Evolutionary conservation across 2,888 invertebrate species (phyloP).

Genomic region (Abscondita cerata): DNA sequence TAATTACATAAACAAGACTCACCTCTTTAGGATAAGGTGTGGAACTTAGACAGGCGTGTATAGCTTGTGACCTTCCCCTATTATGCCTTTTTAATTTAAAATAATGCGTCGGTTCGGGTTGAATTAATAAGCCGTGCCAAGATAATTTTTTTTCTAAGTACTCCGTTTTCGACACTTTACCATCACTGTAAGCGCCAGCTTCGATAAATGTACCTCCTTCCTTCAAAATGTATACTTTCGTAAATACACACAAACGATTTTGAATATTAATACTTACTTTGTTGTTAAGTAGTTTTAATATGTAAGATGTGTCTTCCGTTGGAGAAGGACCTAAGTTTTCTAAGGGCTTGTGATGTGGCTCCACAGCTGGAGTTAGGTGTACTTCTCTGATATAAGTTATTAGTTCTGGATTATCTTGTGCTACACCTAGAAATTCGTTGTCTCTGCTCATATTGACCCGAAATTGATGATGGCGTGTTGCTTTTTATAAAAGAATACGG

Average conservation of each 20-base stretch:
- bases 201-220: constrained; percentile 77
- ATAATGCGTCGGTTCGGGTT: constrained; percentile 81
- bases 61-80: constrained; percentile 66
- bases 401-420: constrained; percentile 77
- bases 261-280: constrained; percentile 53
- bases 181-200: constrained; percentile 67
- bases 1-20: constrained; percentile 33
- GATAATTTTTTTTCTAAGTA: constrained; percentile 74
- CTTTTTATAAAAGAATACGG: too few species aligned
- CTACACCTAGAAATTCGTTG: constrained; percentile 74
- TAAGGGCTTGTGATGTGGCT: constrained; percentile 57
- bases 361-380: constrained; percentile 64
- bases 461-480: constrained; percentile 78
- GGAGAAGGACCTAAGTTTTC: constrained; percentile 50
- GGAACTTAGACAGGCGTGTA: constrained; percentile 83
- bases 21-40: constrained; percentile 80
- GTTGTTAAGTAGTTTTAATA: constrained; percentile 58
- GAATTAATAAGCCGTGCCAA: constrained; percentile 79
- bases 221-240: constrained; percentile 57
- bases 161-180: constrained; percentile 69
- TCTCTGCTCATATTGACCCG: constrained; percentile 81
- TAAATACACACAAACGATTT: too few species aligned
- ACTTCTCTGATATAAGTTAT: constrained; percentile 78
- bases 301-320: constrained; percentile 60
- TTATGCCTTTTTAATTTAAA: constrained; percentile 68